Conservation (phyloP, 2,113 vertebrate species). For the Pithys albifrons region DNA sequence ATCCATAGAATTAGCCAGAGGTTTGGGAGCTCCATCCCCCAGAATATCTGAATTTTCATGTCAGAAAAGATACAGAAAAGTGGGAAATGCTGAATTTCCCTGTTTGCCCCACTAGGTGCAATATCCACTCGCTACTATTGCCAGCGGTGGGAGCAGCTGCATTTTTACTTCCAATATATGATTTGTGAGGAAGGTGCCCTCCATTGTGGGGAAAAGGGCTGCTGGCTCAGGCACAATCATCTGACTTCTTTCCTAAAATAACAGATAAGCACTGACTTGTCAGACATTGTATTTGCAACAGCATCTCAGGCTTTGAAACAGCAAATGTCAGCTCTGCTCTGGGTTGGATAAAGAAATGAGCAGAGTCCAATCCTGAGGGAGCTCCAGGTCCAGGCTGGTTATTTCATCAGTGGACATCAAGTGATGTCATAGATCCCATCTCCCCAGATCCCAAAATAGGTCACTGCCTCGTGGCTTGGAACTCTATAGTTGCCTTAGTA, state of each 20-base stretch:
- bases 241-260: not conserved
- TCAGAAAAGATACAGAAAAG: not conserved
- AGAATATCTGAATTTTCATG: not conserved
- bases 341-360: not conserved
- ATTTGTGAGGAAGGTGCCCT: not conserved
- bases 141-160: not conserved
- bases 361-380: not conserved
- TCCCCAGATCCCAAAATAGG: not conserved
- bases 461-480: not conserved
- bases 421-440: no score
- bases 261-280: not conserved
- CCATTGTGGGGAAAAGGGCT: not conserved
- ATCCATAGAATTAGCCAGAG: not conserved
- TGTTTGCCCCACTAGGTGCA: not conserved
- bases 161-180: not conserved
- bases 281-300: not conserved
- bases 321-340: not conserved
- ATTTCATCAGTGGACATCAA: not conserved
- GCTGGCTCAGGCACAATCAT: not conserved
- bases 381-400: not conserved
- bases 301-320: not conserved
- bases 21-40: not conserved
- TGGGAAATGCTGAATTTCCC: not conserved
- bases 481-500: not conserved
- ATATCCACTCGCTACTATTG: not conserved